A percentile compares a stretch with the other conserved stretches of the same genome.
Conservation (phyloP, 2,888 invertebrate species). For the Troides oblongomaculatus region DNA sequence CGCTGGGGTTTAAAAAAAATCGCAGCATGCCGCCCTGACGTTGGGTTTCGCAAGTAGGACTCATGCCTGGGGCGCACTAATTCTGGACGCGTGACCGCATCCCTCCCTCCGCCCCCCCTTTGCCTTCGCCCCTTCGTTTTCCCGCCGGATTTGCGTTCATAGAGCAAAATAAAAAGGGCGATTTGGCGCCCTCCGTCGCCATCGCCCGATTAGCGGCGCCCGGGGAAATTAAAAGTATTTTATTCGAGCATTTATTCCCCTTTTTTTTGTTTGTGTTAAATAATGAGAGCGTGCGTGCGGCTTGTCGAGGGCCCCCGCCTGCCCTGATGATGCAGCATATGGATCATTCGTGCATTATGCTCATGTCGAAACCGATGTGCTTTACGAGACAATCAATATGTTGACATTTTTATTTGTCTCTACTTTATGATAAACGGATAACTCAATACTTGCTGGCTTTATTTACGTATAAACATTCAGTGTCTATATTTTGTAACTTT, state of each 20-base stretch:
- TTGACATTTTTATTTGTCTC: conserved; percentile 8
- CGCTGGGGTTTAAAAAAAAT: no score
- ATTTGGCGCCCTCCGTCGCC: conserved; percentile 76
- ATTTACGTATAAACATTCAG: no score
- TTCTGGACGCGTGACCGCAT: conserved; percentile 71
- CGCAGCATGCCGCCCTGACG: no score
- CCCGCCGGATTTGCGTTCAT: conserved; percentile 77
- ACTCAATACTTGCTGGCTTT: no score
- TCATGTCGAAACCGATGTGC: conserved; percentile 16
- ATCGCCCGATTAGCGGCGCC: conserved; percentile 76
- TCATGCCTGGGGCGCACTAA: conserved; percentile 51
- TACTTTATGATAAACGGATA: no score
- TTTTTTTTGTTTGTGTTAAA: conserved; percentile 68
- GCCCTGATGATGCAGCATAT: conserved; percentile 37
- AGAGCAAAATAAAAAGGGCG: conserved; percentile 78
- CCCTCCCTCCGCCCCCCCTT: conserved; percentile 42
- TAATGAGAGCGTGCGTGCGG: conserved; percentile 54
- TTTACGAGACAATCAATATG: background rate
- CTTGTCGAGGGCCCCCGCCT: conserved; percentile 39
- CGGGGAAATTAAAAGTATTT: conserved; percentile 79
- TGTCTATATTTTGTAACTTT: no score
- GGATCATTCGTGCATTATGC: conserved; percentile 34
- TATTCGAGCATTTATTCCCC: conserved; percentile 75
- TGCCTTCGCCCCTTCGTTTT: conserved; percentile 60
- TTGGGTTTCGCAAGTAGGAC: no score